Base-by-base conservation (phyloP, 1,140 invertebrate genomes). In the Triops longicaudatus region DNA sequence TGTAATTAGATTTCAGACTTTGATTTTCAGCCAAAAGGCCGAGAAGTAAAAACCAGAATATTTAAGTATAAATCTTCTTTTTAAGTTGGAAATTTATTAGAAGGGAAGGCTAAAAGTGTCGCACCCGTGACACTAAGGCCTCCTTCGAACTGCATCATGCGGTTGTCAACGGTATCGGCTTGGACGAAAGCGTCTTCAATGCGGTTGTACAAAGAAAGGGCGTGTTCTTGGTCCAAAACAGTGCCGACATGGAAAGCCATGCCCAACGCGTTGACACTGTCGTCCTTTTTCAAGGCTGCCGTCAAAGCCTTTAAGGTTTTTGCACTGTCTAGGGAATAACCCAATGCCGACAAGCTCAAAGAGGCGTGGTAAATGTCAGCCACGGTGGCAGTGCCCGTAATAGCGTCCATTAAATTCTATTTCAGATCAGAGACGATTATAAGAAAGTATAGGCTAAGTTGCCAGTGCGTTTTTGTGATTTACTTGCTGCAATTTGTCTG, bases 121-220 rank as follows among this genome's bases (percentile, higher is more conserved):
- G 81, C 80, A 87, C 86, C 81, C 43, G 87, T 88, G 5, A 86
- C 88, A 50, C 86, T 89, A 1, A 92, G 86, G 9, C 96, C 96
- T 50, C 96, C 96, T 86, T 98, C 97, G 85, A 96, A 98, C 85
- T 98, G 92, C 50, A 97, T 86, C 79, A 91, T 90, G 81, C 90
- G 90, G 11, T 91, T 91, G 86, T 98, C 92, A 27, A 97, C 91
- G 88, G 27, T 74, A 87, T 99, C 96, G 42, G 96, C 96, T 83
- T 98, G 95, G 14, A 94, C 91, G 79, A 98, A 87, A 71, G 93
- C 90, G 86, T 97, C 95, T 86, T 97, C 94, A 73, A 97, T 91
- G 73, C 92, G 88, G 77, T 93, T 89, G 77, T 90, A 88, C 43
- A 91, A 91, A 76, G 84, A 83, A 71, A 80, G 82, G 50, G 90